Percentiles rank a stretch among this genome's conserved stretches.
phyloP scores from a whole-genome alignment of 2,113 vertebrate species.

The Syrrhaptes paradoxus region DNA sequence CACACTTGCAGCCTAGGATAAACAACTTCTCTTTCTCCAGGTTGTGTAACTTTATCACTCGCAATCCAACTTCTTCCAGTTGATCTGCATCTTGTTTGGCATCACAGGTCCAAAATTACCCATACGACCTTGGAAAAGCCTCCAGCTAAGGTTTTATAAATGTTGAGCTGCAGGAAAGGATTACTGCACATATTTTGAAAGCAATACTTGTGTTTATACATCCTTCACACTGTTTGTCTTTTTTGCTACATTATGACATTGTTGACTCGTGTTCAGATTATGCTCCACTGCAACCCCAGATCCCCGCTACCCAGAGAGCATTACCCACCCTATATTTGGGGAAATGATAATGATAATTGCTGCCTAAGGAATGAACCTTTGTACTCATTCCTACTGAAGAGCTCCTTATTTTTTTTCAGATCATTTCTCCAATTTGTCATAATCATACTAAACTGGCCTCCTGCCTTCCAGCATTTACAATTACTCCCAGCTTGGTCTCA shows the following conservation, averaged over 20 bases:
- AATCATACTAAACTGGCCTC: not conserved
- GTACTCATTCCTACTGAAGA: not conserved
- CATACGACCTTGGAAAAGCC: not conserved
- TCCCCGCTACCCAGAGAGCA: not conserved
- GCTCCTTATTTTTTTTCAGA: not conserved
- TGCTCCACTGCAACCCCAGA: not conserved
- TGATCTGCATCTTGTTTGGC: not conserved
- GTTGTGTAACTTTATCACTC: not conserved
- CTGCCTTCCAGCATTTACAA: not conserved
- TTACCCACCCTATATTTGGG: not conserved
- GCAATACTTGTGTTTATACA: not conserved
- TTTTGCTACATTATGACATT: not conserved
- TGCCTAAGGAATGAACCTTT: not conserved
- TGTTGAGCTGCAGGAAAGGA: fast-evolving
- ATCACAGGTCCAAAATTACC: not conserved
- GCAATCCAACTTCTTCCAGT: not conserved
- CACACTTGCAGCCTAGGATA: not conserved
- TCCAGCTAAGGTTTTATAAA: not conserved
- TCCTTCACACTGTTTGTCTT: not conserved
- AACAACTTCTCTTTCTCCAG: not conserved
- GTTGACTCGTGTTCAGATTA: not conserved
- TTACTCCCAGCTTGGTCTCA: not conserved
- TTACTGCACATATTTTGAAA: not conserved
- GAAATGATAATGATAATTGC: not conserved
- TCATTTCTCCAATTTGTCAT: not conserved